Evolutionary conservation across 2,113 vertebrate species (phyloP).

Genomic region (Vanacampus margaritifer): DNA sequence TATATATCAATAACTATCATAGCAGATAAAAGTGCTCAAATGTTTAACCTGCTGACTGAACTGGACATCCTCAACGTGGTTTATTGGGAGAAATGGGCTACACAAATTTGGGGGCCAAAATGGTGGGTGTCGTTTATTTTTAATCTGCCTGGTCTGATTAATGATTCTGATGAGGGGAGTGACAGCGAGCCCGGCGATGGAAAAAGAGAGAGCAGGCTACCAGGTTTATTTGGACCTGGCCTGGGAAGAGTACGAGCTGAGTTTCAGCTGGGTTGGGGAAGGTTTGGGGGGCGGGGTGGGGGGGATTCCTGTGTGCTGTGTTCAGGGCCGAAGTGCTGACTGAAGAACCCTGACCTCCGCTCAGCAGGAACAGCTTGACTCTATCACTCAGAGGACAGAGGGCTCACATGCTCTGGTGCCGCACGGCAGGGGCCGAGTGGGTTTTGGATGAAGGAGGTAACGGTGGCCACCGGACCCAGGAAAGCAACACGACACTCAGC

Average conservation of each 20-base stretch:
- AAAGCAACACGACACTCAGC: slow-evolving; percentile 42
- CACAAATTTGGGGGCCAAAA: slow-evolving; percentile 27
- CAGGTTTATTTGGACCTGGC: slow-evolving; percentile 73
- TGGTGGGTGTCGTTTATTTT: slow-evolving; percentile 65
- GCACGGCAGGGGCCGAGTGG: slow-evolving; percentile 43
- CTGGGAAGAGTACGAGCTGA: slow-evolving; percentile 47
- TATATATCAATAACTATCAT: slow-evolving; percentile 63
- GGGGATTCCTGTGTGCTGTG: slow-evolving; percentile 74
- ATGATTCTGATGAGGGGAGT: slow-evolving; percentile 70
- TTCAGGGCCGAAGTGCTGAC: slow-evolving; percentile 77
- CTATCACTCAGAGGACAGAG: slow-evolving; percentile 63
- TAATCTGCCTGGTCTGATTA: slow-evolving; percentile 76
- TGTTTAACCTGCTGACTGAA: slow-evolving; percentile 27
- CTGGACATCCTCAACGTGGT: slow-evolving; percentile 22
- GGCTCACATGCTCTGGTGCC: slow-evolving; percentile 53
- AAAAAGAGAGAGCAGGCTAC: slow-evolving; percentile 51
- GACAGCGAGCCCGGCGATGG: slow-evolving; percentile 66
- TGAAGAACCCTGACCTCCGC: slow-evolving; percentile 76
- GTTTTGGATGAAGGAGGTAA: not conserved
- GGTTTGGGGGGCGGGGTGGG: not conserved
- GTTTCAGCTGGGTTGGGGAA: slow-evolving; percentile 44
- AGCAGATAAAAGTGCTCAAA: slow-evolving; percentile 30
- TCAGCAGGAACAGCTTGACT: slow-evolving; percentile 75
- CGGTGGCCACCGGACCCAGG: slow-evolving; percentile 16
- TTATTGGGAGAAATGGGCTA: slow-evolving; percentile 34